phyloP scores from a whole-genome alignment of 1,140 invertebrate genomes.

The Triops cancriformis region DNA sequence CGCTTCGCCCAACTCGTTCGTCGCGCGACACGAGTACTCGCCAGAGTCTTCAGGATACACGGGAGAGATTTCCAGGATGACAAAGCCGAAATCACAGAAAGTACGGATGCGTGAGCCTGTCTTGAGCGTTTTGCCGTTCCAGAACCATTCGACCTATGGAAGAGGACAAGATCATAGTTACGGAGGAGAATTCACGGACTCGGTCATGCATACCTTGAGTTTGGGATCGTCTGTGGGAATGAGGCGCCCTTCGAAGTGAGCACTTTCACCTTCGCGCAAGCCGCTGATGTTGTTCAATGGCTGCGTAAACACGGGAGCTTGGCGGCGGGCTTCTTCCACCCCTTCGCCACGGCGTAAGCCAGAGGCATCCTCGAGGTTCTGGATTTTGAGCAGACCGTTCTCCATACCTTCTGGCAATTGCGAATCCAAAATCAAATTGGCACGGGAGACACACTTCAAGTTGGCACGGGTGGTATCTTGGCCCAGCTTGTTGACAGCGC shows the following conservation, averaged over 20 bases:
- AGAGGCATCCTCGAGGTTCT: constrained; percentile 80
- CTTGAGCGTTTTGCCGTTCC: constrained; percentile 81
- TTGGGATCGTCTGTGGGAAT: constrained; percentile 89
- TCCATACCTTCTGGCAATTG: constrained; percentile 92
- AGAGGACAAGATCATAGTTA: not conserved
- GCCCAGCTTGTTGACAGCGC: constrained; percentile 86
- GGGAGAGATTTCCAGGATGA: constrained; percentile 85
- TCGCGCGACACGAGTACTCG: constrained; percentile 84
- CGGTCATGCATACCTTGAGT: constrained; percentile 56
- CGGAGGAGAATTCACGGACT: not conserved
- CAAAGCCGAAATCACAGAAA: constrained; percentile 92
- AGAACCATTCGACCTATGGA: constrained; percentile 80
- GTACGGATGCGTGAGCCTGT: constrained; percentile 83
- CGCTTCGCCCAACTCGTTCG: constrained; percentile 77
- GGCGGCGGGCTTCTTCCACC: constrained; percentile 58
- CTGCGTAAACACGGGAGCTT: constrained; percentile 82
- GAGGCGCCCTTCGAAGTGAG: constrained; percentile 88
- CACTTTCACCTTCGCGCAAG: constrained; percentile 79
- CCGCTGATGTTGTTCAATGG: constrained; percentile 78
- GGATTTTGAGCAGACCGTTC: constrained; percentile 82
- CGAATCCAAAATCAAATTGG: constrained; percentile 86
- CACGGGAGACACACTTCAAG: constrained; percentile 77
- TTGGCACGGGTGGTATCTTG: constrained; percentile 74
- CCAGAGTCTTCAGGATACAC: constrained; percentile 92
- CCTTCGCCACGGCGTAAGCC: constrained; percentile 59